Conservation (phyloP, 1,140 invertebrate genomes). For the Hycleus cichorii region DNA sequence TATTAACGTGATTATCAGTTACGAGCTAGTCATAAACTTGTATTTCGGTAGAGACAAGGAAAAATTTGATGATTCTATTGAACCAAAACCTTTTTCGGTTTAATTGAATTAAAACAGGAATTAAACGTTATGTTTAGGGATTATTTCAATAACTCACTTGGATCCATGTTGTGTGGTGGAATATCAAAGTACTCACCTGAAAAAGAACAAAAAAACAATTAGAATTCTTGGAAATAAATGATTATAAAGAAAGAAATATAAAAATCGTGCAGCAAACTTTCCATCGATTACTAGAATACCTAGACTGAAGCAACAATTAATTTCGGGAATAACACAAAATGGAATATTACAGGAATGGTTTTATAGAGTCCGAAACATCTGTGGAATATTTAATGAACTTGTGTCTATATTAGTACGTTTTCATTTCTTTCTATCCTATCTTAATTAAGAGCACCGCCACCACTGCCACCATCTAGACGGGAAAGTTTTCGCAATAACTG, state of each 20-base stretch:
- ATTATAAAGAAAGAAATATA: neutral
- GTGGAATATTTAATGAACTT: conserved; percentile 13
- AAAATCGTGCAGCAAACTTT: neutral
- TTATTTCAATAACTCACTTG: no score
- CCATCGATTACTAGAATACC: no score
- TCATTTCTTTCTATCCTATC: conserved; percentile 14
- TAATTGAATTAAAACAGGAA: no score
- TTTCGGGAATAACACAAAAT: conserved; percentile 2
- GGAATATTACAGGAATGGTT: conserved; percentile 13
- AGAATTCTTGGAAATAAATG: neutral
- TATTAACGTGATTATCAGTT: no score
- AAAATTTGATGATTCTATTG: no score
- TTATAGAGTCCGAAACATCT: conserved; percentile 10
- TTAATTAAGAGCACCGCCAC: conserved; percentile 8
- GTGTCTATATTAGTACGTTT: conserved; percentile 9
- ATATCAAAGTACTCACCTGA: conserved; percentile 10
- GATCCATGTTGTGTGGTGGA: neutral
- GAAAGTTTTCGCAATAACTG: conserved; percentile 3
- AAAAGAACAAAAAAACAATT: conserved; percentile 6
- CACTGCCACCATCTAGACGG: neutral
- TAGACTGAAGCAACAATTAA: neutral
- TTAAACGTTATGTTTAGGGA: no score
- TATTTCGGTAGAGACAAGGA: no score
- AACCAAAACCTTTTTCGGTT: no score
- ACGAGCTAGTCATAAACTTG: no score